Percentiles rank a stretch among this genome's conserved stretches.
Evolutionary conservation across 2,113 vertebrate genomes (phyloP).

Genomic region (Myocastor coypus): DNA sequence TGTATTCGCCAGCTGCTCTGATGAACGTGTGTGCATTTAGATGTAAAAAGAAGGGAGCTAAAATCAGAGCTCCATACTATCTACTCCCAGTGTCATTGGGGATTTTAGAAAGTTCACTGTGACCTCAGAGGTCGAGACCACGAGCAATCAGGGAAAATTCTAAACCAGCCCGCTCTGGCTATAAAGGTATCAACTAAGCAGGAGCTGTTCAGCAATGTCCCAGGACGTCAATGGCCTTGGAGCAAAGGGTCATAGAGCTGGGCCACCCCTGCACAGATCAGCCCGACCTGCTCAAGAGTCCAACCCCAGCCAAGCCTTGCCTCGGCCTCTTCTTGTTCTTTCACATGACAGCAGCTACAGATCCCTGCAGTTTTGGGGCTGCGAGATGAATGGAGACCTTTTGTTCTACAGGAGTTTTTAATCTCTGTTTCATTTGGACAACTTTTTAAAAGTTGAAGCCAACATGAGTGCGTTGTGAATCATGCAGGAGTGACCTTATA

Average conservation of each 20-base stretch:
- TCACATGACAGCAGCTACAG: neutral
- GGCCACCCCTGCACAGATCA: neutral
- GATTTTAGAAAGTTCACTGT: neutral
- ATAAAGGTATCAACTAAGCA: neutral
- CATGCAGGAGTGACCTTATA: neutral
- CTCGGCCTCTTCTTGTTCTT: neutral
- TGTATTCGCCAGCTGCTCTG: conserved; percentile 23
- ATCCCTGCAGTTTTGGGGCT: neutral
- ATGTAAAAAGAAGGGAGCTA: neutral
- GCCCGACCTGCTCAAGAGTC: neutral
- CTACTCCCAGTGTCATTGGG: neutral
- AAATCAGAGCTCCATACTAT: neutral
- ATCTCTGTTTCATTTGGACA: conserved; percentile 39
- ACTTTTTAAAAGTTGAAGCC: neutral
- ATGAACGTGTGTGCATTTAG: neutral
- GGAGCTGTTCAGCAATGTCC: neutral
- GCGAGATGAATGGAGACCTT: neutral
- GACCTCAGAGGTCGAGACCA: conserved; percentile 3
- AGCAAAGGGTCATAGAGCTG: neutral
- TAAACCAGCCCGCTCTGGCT: neutral
- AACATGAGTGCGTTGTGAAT: neutral
- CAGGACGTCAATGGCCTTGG: neutral
- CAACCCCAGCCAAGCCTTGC: neutral
- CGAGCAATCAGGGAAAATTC: conserved; percentile 35
- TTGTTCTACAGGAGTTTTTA: neutral